Conservation (phyloP, 2,797 vertebrate genomes). For the Tympanoctomys barrerae region DNA sequence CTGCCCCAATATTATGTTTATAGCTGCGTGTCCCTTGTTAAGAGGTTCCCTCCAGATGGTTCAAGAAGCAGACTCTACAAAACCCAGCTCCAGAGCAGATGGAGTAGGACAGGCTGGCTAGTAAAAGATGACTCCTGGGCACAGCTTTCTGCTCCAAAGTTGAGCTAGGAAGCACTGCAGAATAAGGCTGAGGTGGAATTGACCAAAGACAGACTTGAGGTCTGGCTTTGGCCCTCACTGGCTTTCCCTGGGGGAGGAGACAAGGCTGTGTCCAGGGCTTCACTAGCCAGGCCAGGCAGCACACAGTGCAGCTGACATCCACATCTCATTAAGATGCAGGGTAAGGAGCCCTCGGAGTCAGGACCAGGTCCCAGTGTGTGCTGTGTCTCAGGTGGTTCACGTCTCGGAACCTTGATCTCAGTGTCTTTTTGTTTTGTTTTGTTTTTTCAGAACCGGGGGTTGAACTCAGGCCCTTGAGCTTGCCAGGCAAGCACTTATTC, state of each 20-base stretch:
- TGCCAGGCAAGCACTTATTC: too few species aligned
- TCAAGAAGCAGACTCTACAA: neutral
- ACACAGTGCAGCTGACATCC: neutral
- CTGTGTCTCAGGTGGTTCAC: neutral
- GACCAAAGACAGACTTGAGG: neutral
- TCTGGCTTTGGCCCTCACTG: neutral
- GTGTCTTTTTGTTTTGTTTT: neutral
- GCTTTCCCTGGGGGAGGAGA: neutral
- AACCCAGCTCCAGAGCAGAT: neutral
- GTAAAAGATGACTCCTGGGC: neutral
- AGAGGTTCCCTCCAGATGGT: neutral
- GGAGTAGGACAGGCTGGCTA: neutral
- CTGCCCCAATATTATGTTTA: neutral
- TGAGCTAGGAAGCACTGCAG: neutral
- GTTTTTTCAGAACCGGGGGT: too few species aligned
- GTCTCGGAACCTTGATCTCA: constrained; percentile 45
- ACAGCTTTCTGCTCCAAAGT: neutral
- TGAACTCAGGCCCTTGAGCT: too few species aligned
- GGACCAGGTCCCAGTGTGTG: neutral
- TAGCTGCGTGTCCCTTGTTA: constrained; percentile 15
- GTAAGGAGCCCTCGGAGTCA: neutral
- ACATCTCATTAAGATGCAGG: neutral
- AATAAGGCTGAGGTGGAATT: constrained; percentile 10
- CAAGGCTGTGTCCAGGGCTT: neutral
- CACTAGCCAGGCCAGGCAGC: too few species aligned